Percentiles rank a stretch among this genome's conserved stretches.
These are phyloP conservation scores for Atrichornis clamosus DNA, from an alignment of 2,113 vertebrate species.

Conservation along the genomic window DNA sequence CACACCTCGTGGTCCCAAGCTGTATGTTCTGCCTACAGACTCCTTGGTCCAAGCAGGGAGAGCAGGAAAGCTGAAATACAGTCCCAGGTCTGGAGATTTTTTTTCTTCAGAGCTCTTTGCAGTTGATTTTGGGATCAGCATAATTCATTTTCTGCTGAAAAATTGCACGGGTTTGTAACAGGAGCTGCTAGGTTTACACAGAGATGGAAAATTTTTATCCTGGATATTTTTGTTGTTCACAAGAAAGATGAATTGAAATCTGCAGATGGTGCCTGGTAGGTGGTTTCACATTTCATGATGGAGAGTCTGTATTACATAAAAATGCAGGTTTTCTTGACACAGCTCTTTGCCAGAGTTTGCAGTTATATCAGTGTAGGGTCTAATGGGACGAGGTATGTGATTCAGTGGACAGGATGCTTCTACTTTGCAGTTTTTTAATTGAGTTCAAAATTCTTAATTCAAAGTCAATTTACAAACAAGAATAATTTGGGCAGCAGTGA, in stretches of 20 bases:
- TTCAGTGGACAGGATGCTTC: background rate
- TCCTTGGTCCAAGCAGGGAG: background rate
- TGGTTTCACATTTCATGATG: background rate
- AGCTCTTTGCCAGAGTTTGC: background rate
- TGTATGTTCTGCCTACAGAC: background rate
- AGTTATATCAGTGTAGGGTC: rapidly evolving
- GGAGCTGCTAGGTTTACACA: background rate
- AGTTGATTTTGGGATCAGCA: background rate
- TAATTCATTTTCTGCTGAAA: background rate
- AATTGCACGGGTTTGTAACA: background rate
- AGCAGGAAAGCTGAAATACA: background rate
- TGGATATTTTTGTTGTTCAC: background rate
- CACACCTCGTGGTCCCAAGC: background rate
- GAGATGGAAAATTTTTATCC: background rate
- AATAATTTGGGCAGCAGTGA: background rate
- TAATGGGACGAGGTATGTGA: background rate
- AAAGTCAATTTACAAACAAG: background rate
- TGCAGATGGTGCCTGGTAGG: background rate
- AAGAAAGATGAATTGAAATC: background rate
- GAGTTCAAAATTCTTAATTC: background rate
- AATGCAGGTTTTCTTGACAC: background rate
- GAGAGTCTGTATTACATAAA: background rate
- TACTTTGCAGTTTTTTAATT: background rate
- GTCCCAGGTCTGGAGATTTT: background rate
- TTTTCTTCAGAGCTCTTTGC: background rate